phyloP scores from a whole-genome alignment of 1,140 invertebrate species.

The Plodia interpunctella region DNA sequence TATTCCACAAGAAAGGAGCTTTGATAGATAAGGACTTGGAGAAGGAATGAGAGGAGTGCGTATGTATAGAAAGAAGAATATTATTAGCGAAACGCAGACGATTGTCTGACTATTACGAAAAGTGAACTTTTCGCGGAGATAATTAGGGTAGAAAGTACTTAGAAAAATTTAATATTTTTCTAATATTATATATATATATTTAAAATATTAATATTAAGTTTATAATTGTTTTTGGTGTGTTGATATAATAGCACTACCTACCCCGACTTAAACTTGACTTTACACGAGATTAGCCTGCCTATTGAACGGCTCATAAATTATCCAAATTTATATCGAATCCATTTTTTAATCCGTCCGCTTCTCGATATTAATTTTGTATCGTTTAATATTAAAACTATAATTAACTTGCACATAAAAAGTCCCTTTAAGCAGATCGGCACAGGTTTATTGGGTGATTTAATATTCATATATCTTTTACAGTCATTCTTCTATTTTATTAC shows the following conservation, averaged over 20 bases:
- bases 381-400: slow-evolving; percentile 66
- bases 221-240: not conserved
- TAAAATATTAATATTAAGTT: too few species aligned
- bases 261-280: not conserved
- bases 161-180: too few species aligned
- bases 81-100: too few species aligned
- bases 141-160: too few species aligned
- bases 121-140: too few species aligned
- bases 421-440: slow-evolving; percentile 41
- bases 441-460: slow-evolving; percentile 46
- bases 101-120: too few species aligned
- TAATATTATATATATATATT: too few species aligned
- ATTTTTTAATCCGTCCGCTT: slow-evolving; percentile 56
- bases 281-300: slow-evolving; percentile 49
- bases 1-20: too few species aligned
- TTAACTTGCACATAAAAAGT: slow-evolving; percentile 60
- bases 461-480: slow-evolving; percentile 49
- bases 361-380: slow-evolving; percentile 55
- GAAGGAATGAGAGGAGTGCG: too few species aligned
- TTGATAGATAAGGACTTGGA: too few species aligned
- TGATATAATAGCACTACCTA: not conserved
- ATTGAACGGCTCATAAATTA: slow-evolving; percentile 65
- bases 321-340: slow-evolving; percentile 63
- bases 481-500: slow-evolving; percentile 46
- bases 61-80: too few species aligned